Evolutionary conservation across 1,140 invertebrate species (phyloP).

Genomic region (Aplysia californica): DNA sequence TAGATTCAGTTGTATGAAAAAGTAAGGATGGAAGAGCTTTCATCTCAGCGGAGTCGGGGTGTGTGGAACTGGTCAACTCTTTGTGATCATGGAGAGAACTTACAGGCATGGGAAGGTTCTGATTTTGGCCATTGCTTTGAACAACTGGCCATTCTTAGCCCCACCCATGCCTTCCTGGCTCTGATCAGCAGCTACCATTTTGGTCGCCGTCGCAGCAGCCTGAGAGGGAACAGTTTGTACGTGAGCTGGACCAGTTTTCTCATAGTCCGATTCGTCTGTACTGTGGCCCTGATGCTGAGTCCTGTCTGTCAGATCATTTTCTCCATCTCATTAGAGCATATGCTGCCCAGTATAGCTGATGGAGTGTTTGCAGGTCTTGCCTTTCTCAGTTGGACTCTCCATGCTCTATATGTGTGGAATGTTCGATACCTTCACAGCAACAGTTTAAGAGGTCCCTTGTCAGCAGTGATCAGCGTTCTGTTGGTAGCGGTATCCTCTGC

Average conservation of each 20-base stretch:
- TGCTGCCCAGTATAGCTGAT: constrained; percentile 72
- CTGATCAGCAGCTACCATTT: constrained; percentile 81
- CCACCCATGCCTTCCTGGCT: constrained; percentile 74
- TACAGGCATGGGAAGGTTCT: constrained; percentile 53
- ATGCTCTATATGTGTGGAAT: constrained; percentile 79
- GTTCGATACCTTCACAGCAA: constrained; percentile 73
- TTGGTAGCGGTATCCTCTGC: constrained; percentile 74
- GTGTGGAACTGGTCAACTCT: constrained; percentile 55
- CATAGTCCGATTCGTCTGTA: constrained; percentile 40
- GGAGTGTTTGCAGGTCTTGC: constrained; percentile 77
- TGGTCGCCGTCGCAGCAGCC: constrained; percentile 72
- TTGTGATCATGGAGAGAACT: constrained; percentile 58
- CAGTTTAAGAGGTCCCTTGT: constrained; percentile 77
- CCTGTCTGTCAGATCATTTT: constrained; percentile 74
- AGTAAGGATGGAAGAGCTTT: no score
- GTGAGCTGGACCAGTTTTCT: constrained; percentile 67
- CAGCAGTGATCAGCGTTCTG: constrained; percentile 76
- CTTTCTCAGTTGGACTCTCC: constrained; percentile 81
- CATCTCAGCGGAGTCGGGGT: no score
- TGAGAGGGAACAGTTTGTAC: constrained; percentile 71
- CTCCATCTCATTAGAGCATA: constrained; percentile 73
- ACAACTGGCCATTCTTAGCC: constrained; percentile 76
- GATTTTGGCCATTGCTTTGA: constrained; percentile 86
- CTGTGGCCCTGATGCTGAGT: constrained; percentile 72
- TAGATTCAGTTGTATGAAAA: no score